Percentiles rank a stretch among this genome's conserved stretches.
These are phyloP conservation scores for Sprattus sprattus DNA, from an alignment of 2,113 vertebrate species.

Conservation along the genomic window DNA sequence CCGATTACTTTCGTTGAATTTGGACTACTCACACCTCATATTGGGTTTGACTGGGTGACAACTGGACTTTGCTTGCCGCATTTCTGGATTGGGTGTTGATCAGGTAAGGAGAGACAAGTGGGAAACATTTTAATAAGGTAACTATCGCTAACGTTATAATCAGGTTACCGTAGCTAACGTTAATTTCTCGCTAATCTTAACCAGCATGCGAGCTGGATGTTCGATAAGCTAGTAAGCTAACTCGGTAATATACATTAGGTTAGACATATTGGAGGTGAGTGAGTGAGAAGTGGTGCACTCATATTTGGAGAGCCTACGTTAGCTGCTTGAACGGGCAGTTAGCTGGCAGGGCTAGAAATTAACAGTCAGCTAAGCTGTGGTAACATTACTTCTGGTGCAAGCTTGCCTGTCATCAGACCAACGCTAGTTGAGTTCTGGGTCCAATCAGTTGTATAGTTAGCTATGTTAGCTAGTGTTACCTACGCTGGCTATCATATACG, in stretches of 20 bases:
- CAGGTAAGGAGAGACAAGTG: not conserved
- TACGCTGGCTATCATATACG: not conserved
- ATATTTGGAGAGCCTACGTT: not conserved
- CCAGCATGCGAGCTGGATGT: not conserved
- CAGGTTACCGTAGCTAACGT: not conserved
- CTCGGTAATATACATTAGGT: not conserved
- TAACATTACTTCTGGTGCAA: not conserved
- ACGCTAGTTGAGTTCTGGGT: not conserved
- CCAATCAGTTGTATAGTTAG: not conserved
- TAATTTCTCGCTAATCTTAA: not conserved
- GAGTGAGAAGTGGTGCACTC: not conserved
- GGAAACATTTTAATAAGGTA: not conserved
- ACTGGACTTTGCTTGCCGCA: not conserved
- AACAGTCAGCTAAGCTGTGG: constrained; percentile 4
- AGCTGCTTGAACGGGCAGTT: not conserved
- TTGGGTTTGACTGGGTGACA: not conserved
- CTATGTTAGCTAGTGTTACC: not conserved
- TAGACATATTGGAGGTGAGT: too few relatives aligned
- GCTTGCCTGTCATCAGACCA: not conserved
- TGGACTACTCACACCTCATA: not conserved
- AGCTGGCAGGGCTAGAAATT: not conserved
- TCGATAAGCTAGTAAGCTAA: not conserved
- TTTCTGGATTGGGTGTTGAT: constrained; percentile 11
- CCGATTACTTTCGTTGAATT: not conserved
- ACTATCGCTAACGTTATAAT: not conserved